Evolutionary conservation across 2,113 vertebrate genomes (phyloP), one percentile per base, ranked within the genome.

Genomic region (Chrysemys picta): DNA sequence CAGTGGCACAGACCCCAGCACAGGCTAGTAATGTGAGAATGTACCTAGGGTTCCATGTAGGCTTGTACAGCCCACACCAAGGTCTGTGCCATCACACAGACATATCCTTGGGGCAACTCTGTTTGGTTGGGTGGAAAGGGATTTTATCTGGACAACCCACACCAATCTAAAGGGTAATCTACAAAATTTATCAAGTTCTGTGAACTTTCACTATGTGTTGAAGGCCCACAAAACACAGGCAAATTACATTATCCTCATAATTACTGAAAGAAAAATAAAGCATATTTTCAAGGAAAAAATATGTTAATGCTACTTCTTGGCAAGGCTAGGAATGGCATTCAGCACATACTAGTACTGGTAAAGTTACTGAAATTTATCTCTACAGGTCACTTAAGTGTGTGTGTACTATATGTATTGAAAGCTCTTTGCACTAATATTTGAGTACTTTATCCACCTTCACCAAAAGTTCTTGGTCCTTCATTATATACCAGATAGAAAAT

Each of bases 381-480:
- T 89, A 82, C 89, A 94, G 93, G 92, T 76, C 81, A 88, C 69
- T 85, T 89, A 96, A 54, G 88, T 6, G 0, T 83, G 12, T 31
- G 57, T 59, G 5, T 5, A 93, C 8, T 3, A 24, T 31, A 93
- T 94, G 42, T 85, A 91, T 59, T 91, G 89, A 91, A 96, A 10
- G 27, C 27, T 59, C 57, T 29, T 53, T 53, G 53, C 53, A 53
- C 53, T 53, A 53, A 53, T 95, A 91, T 87, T 84, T 90, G 93
- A 90, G 42, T 75, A 22, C 91, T 95, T 96, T 95, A 97, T 56
- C 80, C 47, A 95, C 78, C 86, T 93, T 93, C 87, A 79, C 82
- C 90, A 94, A 87, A 90, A 96, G 87, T 94, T 84, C 95, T 80
- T 90, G 82, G 89, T 88, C 59, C 80, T 95, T 96, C 93, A 95